Percentiles rank a stretch among this genome's conserved stretches.
Conservation (phyloP, 2,797 vertebrate species). For the Dendrocincla fuliginosa region DNA sequence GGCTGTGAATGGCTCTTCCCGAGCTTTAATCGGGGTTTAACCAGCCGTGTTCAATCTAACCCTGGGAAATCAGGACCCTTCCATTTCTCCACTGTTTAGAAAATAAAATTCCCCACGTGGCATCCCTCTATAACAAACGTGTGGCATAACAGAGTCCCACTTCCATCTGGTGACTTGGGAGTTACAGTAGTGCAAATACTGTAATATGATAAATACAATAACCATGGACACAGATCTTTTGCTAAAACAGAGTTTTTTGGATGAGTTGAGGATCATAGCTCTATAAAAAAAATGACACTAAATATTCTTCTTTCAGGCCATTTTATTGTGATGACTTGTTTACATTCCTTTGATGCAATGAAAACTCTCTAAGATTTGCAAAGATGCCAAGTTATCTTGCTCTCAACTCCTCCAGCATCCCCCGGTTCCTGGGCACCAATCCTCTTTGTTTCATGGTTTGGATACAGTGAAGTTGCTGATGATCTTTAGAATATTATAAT, state of each 20-base stretch:
- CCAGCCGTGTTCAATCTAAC: background rate
- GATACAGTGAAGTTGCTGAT: slow-evolving; percentile 14
- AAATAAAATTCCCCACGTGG: background rate
- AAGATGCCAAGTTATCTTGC: background rate
- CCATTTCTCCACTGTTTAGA: background rate
- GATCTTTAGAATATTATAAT: slow-evolving; percentile 56
- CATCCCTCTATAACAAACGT: background rate
- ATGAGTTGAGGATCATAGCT: background rate
- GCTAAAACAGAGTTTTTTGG: background rate
- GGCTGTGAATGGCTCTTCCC: background rate
- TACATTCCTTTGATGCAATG: background rate
- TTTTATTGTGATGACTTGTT: background rate
- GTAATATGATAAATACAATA: background rate
- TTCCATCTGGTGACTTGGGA: background rate
- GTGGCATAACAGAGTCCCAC: background rate
- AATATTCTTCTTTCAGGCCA: background rate
- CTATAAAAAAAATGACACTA: background rate
- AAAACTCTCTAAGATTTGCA: background rate
- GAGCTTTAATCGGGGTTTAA: background rate
- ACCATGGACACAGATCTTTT: background rate
- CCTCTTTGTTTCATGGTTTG: background rate
- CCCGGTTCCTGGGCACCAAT: background rate
- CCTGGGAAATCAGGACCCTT: background rate
- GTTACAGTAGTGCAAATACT: background rate
- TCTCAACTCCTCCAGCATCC: background rate